Conservation (phyloP, 2,888 invertebrate genomes). For the Clistopyga incitator region DNA sequence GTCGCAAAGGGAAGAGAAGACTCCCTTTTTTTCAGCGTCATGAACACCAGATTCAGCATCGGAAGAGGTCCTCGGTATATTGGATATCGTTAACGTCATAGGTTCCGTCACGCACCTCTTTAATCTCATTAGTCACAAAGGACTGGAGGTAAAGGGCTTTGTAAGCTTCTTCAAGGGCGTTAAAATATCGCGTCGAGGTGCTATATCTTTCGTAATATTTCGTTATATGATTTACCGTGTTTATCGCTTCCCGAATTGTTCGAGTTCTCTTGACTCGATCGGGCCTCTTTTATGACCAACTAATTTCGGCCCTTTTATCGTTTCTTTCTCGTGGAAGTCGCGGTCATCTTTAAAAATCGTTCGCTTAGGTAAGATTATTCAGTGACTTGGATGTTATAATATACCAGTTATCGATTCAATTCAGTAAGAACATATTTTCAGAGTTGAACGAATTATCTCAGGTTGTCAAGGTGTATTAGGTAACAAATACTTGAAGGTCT, state of each 20-base stretch:
- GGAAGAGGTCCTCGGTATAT: conserved; percentile 4
- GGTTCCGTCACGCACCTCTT: conserved; percentile 71
- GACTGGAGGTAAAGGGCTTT: conserved; percentile 70
- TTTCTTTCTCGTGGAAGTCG: background rate
- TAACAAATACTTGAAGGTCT: too few relatives aligned
- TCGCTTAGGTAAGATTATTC: too few relatives aligned
- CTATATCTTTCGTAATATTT: conserved; percentile 52
- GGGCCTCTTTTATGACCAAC: background rate
- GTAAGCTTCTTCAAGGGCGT: conserved; percentile 68
- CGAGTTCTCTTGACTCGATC: background rate
- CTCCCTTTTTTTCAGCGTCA: conserved; percentile 37
- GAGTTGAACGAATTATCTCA: too few relatives aligned
- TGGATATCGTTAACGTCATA: conserved; percentile 3
- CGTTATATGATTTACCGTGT: conserved; percentile 74
- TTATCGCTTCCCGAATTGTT: conserved; percentile 56
- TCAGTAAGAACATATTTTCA: too few relatives aligned
- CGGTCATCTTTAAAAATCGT: too few relatives aligned
- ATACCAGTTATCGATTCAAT: too few relatives aligned
- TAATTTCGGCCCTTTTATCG: background rate
- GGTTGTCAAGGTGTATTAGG: too few relatives aligned
- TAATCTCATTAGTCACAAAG: conserved; percentile 79
- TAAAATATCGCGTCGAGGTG: conserved; percentile 78
- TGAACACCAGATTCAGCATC: conserved; percentile 50
- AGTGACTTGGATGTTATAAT: too few relatives aligned
- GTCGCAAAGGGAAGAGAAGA: conserved; percentile 27